Evolutionary conservation across 2,797 vertebrate species (phyloP).

Genomic region (Siniperca undulata): DNA sequence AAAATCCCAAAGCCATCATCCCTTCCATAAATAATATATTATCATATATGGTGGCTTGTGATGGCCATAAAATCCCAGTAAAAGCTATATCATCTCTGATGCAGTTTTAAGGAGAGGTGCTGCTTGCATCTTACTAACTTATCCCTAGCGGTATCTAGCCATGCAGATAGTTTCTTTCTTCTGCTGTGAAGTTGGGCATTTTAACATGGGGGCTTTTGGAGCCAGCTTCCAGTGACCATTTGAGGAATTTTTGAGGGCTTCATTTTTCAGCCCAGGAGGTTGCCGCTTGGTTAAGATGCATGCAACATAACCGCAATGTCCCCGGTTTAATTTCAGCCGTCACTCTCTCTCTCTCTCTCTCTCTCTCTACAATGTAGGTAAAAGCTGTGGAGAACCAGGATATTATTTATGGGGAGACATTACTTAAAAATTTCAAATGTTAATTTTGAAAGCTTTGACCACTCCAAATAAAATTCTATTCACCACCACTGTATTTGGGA

Average conservation of each 20-base stretch:
- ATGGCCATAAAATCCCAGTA: not conserved
- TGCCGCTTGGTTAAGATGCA: not conserved
- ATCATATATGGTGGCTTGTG: not conserved
- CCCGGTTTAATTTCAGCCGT: not conserved
- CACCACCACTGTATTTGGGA: not conserved
- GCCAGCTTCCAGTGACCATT: too few relatives aligned
- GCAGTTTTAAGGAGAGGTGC: too few relatives aligned
- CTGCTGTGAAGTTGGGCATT: too few relatives aligned
- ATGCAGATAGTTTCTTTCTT: too few relatives aligned
- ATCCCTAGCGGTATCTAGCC: not conserved
- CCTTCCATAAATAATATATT: not conserved
- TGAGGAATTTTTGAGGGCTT: too few relatives aligned
- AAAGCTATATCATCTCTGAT: not conserved
- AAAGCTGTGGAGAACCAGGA: too few relatives aligned
- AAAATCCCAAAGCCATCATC: not conserved
- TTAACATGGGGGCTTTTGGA: too few relatives aligned
- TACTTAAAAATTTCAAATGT: not conserved
- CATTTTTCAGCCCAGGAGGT: too few relatives aligned
- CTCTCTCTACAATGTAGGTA: too few relatives aligned
- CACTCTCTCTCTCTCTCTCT: not conserved
- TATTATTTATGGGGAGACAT: too few relatives aligned
- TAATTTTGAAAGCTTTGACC: not conserved
- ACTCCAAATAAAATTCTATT: not conserved
- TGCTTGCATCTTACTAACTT: constrained; percentile 1
- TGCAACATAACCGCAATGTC: not conserved